These are phyloP conservation scores for Sylvia atricapilla DNA, from an alignment of 2,113 vertebrate species.

Conservation along the genomic window DNA sequence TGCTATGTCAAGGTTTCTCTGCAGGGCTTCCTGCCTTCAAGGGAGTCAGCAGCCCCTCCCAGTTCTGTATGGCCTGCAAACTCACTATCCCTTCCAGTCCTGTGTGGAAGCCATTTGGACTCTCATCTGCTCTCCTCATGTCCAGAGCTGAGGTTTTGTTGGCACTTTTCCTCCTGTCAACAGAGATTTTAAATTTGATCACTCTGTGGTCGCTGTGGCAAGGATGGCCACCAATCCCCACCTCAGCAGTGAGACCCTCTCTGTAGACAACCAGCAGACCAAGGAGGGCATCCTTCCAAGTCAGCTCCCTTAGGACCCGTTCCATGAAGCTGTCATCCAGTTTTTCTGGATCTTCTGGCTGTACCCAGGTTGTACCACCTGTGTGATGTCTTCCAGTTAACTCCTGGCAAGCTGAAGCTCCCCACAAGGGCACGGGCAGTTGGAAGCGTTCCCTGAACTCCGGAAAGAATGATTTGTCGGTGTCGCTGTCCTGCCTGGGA, in stretches of 20 bases:
- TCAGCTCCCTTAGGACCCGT: not conserved
- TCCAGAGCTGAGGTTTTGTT: not conserved
- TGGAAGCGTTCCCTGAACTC: not conserved
- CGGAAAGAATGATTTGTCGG: not conserved
- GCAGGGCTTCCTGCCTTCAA: too few species aligned
- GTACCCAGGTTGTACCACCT: not conserved
- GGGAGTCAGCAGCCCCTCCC: not conserved
- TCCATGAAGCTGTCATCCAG: not conserved
- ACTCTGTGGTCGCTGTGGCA: accelerated
- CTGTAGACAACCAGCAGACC: not conserved
- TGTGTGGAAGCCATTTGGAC: not conserved
- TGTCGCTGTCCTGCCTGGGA: not conserved
- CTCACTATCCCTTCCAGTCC: not conserved
- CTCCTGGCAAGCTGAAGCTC: not conserved
- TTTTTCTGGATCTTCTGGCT: not conserved
- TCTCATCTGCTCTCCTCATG: not conserved
- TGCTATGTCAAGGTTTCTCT: too few species aligned
- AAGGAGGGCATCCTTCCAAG: not conserved
- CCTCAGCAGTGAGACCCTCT: not conserved
- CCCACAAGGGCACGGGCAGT: not conserved
- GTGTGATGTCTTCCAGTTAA: too few species aligned
- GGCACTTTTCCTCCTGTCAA: not conserved
- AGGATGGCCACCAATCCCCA: not conserved
- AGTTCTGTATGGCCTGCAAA: not conserved
- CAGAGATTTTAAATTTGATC: not conserved